Conservation (phyloP, 2,797 vertebrate species). For the Cuculus canorus region DNA sequence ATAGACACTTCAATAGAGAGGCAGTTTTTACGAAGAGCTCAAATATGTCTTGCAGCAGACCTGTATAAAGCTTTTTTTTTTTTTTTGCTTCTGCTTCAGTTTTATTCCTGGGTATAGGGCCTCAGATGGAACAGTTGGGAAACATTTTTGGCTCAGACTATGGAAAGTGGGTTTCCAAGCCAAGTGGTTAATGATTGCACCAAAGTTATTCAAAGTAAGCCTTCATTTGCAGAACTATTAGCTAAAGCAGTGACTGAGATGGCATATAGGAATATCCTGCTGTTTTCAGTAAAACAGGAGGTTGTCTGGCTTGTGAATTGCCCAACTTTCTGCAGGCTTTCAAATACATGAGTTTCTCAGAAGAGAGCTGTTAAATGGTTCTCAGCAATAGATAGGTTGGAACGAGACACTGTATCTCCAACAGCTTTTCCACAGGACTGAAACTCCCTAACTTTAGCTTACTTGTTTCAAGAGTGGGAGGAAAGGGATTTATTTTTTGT, state of each 20-base stretch:
- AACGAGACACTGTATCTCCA: neutral
- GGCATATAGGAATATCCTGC: conserved; percentile 49
- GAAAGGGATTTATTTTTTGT: neutral
- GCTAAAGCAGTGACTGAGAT: conserved; percentile 26
- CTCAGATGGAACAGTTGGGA: conserved; percentile 60
- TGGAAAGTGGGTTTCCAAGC: conserved; percentile 64
- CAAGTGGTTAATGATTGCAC: conserved; percentile 65
- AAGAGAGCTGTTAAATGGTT: neutral
- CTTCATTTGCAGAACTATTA: conserved; percentile 51
- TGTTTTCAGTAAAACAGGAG: conserved; percentile 25
- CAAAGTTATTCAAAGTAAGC: conserved; percentile 56
- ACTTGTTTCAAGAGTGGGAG: neutral
- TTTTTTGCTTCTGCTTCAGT: conserved; percentile 24
- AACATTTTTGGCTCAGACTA: conserved; percentile 54
- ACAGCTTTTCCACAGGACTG: neutral
- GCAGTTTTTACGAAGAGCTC: neutral
- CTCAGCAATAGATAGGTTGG: neutral
- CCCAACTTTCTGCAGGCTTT: conserved; percentile 7
- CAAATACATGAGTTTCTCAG: conserved; percentile 12
- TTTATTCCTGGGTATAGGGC: conserved; percentile 52
- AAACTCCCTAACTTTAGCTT: neutral
- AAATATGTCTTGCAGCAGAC: neutral
- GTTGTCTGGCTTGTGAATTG: conserved; percentile 16
- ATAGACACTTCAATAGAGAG: neutral
- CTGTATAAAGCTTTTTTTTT: neutral